Conservation (phyloP, 2,797 vertebrate species). For the Sphenodon punctatus region DNA sequence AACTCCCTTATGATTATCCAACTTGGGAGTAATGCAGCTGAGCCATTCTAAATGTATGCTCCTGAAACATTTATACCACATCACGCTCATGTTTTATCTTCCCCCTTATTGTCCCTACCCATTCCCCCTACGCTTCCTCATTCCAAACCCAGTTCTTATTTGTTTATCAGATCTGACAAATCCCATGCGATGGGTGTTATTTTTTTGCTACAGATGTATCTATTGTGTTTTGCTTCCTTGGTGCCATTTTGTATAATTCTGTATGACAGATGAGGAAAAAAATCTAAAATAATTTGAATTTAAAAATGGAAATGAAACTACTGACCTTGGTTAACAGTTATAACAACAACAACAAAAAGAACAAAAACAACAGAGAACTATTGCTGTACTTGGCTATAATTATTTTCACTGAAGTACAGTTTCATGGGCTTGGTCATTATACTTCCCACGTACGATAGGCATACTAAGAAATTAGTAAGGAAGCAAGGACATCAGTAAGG, state of each 20-base stretch:
- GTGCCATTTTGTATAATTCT: background rate
- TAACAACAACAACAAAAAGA: background rate
- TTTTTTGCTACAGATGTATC: background rate
- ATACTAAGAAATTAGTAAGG: background rate
- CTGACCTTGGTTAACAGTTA: background rate
- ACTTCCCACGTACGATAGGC: background rate
- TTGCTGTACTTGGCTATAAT: background rate
- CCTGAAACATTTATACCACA: constrained; percentile 43
- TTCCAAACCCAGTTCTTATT: background rate
- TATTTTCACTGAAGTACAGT: background rate
- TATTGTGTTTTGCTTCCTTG: background rate
- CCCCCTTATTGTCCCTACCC: constrained; percentile 14
- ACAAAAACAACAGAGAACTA: background rate
- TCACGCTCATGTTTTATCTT: constrained; percentile 18
- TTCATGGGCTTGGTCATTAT: background rate
- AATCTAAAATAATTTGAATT: background rate
- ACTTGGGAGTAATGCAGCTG: constrained; percentile 34
- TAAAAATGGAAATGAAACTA: background rate
- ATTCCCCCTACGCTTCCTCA: background rate
- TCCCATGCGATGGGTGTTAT: background rate
- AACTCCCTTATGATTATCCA: constrained; percentile 52
- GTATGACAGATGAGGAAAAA: background rate
- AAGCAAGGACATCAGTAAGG: background rate
- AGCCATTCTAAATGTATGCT: constrained; percentile 51
- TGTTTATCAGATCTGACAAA: constrained; percentile 6